phyloP scores from a whole-genome alignment of 2,113 vertebrate species.

The Pithys albifrons region DNA sequence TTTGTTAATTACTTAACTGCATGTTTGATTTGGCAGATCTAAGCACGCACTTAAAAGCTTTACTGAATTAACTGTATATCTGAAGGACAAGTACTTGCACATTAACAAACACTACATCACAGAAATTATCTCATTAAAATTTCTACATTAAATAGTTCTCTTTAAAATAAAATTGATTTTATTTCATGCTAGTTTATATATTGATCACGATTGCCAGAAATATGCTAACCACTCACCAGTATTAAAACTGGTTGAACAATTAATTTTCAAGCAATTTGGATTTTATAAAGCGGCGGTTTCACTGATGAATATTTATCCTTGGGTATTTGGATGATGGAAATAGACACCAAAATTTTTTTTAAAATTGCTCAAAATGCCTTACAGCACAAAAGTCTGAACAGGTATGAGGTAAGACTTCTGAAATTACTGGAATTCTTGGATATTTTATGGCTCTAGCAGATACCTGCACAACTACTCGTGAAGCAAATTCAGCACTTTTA shows the following conservation, averaged over 20 bases:
- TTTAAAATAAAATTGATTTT: constrained; percentile 59
- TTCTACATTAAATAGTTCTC: constrained; percentile 42
- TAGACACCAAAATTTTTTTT: neutral
- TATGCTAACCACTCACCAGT: neutral
- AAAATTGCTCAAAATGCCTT: neutral
- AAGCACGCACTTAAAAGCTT: neutral
- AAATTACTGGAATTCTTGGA: neutral
- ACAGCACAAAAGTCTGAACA: neutral
- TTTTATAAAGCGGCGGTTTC: constrained; percentile 9
- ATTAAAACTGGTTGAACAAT: neutral
- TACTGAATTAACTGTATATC: neutral
- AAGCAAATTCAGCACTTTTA: neutral
- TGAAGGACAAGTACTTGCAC: constrained; percentile 10
- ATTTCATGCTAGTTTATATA: constrained; percentile 29
- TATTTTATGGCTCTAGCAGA: neutral
- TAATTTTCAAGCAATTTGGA: constrained; percentile 5
- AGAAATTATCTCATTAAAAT: constrained; percentile 46
- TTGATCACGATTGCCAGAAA: neutral
- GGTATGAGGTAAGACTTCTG: neutral
- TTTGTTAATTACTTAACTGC: constrained; percentile 26
- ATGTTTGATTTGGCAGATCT: constrained; percentile 30
- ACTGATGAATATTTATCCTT: neutral
- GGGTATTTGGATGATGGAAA: neutral
- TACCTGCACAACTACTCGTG: neutral
- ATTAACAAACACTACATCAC: constrained; percentile 32